Percentiles rank a stretch among this genome's conserved stretches.
These are phyloP conservation scores for Bombus fervidus DNA, from an alignment of 1,140 invertebrate species.

Conservation along the genomic window DNA sequence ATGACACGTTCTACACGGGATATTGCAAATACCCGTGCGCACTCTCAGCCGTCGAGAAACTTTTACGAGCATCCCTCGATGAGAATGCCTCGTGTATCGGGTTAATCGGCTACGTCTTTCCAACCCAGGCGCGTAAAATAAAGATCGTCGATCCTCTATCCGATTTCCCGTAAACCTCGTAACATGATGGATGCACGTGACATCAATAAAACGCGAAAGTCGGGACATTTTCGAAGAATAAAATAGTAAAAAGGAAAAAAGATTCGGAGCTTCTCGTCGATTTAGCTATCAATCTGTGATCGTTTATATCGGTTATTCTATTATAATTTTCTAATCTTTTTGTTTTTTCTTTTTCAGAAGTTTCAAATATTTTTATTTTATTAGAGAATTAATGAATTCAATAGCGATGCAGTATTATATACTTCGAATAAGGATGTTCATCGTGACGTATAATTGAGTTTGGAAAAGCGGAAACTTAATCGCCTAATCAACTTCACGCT, in stretches of 20 bases:
- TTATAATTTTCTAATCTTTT: neutral
- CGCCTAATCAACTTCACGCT: neutral
- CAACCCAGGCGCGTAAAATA: neutral
- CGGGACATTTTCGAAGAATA: neutral
- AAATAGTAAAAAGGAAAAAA: neutral
- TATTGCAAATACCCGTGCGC: slow-evolving; percentile 52
- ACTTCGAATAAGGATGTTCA: neutral
- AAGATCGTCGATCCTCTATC: neutral
- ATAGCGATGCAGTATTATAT: neutral
- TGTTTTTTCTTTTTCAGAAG: neutral
- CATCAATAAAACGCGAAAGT: neutral
- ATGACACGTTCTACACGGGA: slow-evolving; percentile 44
- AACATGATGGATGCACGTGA: neutral
- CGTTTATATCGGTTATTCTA: neutral
- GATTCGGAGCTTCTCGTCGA: neutral
- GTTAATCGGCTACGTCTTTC: slow-evolving; percentile 41
- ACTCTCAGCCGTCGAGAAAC: slow-evolving; percentile 49
- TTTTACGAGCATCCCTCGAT: slow-evolving; percentile 40
- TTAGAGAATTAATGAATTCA: neutral
- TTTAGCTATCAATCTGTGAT: neutral
- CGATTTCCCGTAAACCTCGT: neutral
- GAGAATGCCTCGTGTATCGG: slow-evolving; percentile 18
- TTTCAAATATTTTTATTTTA: neutral
- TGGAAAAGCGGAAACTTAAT: neutral
- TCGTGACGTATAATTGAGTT: neutral